These are phyloP conservation scores for Toxotes lorentzi DNA, from an alignment of 2,797 vertebrate species.

Conservation along the genomic window DNA sequence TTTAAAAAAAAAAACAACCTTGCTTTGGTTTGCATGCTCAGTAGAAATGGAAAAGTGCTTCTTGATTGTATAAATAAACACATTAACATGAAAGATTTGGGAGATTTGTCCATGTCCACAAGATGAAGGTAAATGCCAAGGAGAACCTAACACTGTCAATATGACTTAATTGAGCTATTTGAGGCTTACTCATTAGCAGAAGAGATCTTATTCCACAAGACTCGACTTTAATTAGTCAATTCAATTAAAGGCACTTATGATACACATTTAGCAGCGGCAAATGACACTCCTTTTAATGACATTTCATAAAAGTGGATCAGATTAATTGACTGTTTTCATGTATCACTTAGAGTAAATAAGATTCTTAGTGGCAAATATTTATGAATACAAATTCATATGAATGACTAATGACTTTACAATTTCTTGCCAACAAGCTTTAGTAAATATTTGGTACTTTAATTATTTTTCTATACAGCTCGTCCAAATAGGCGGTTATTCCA, in stretches of 20 bases:
- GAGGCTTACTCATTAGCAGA: conserved; percentile 78
- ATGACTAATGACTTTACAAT: neutral
- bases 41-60: conserved; percentile 41
- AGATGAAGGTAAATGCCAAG: conserved; percentile 68
- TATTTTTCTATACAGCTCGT: neutral
- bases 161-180: conserved; percentile 81
- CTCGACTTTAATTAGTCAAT: conserved; percentile 83
- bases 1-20: too few relatives aligned
- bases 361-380: conserved; percentile 55
- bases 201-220: conserved; percentile 81
- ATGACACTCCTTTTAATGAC: conserved; percentile 71
- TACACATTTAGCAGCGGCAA: conserved; percentile 73
- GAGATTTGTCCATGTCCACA: conserved; percentile 38
- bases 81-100: conserved; percentile 44
- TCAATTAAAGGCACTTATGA: conserved; percentile 82
- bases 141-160: conserved; percentile 57
- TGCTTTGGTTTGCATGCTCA: conserved; percentile 32
- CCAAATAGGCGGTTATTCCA: neutral
- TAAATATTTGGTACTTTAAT: conserved; percentile 20
- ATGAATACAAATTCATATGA: conserved; percentile 29
- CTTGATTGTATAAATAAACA: conserved; percentile 47
- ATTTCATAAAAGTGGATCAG: conserved; percentile 70
- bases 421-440: conserved; percentile 11
- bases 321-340: conserved; percentile 76
- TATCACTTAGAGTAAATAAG: conserved; percentile 76